phyloP scores from a whole-genome alignment of 2,797 vertebrate genomes.

The Rhincodon typus region DNA sequence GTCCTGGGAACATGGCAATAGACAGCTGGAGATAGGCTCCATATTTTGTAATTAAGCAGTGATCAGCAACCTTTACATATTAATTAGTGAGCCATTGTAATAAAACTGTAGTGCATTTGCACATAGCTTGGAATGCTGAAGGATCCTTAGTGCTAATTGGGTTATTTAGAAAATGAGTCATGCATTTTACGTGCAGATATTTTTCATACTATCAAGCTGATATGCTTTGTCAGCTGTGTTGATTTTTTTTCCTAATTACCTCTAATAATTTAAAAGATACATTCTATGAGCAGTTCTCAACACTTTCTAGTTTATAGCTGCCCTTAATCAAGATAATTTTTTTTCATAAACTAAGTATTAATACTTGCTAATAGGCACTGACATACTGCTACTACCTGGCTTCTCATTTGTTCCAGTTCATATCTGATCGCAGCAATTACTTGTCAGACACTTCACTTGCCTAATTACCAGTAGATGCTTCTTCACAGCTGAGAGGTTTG shows the following conservation, averaged over 20 bases:
- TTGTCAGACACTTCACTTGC: conserved; percentile 39
- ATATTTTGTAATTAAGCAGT: conserved; percentile 62
- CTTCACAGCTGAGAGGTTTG: conserved; percentile 39
- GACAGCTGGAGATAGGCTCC: conserved; percentile 50
- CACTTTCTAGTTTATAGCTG: conserved; percentile 54
- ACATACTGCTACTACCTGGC: conserved; percentile 44
- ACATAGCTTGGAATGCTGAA: conserved; percentile 49
- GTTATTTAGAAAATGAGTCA: conserved; percentile 56
- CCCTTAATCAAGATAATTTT: conserved; percentile 45
- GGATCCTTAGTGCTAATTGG: conserved; percentile 60
- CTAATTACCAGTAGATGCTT: conserved; percentile 43
- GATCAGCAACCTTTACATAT: conserved; percentile 66
- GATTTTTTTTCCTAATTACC: conserved; percentile 58
- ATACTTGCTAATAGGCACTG: conserved; percentile 47
- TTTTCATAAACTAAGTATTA: conserved; percentile 55
- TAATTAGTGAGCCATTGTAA: conserved; percentile 60
- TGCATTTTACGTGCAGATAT: conserved; percentile 54
- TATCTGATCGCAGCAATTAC: conserved; percentile 42
- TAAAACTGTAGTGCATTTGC: conserved; percentile 51
- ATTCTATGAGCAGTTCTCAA: conserved; percentile 5
- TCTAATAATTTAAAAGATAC: conserved; percentile 60
- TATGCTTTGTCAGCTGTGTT: conserved; percentile 52
- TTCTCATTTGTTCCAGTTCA: conserved; percentile 44
- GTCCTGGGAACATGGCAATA: conserved; percentile 45
- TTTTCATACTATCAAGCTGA: conserved; percentile 49